Base-by-base conservation (phyloP, 1,140 invertebrate genomes). In the Orius insidiosus region DNA sequence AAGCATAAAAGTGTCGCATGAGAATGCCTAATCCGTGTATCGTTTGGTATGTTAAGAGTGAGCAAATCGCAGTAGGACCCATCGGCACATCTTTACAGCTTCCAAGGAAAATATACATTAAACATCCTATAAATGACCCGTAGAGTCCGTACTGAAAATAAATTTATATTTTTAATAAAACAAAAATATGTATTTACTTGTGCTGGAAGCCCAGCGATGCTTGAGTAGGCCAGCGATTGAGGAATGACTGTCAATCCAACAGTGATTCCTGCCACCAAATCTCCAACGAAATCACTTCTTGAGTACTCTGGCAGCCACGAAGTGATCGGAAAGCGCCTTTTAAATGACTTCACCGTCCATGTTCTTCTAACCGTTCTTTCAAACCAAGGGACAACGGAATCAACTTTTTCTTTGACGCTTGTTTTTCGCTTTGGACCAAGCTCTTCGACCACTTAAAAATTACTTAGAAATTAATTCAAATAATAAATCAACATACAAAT, bases 1-100 rank as follows among this genome's bases (percentile, higher is more conserved):
- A 95, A 80, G 46, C 75, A 76, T 2, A 94, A 65, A 3, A 93
- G 63, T 4, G 90, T 73, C 0, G 87, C 85, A 56, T 88, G 80
- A 50, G 74, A 68, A 7, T 74, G 62, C 0, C 78, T 2, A 65
- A 53, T 5, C 74, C 76, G 18, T 74, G 70, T 0, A 79, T 68
- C 9, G 77, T 70, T 59, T 86, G 80, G 58, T 71, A 81, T 1
- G 85, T 88, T 35, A 89, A 68, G 18, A 89, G 60, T 0, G 84
- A 79, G 43, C 81, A 75, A 34, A 89, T 85, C 15, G 86, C 85
- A 1, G 82, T 87, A 1, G 85, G 85, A 10, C 85, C 85, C 53
- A 88, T 72, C 1, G 87, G 87, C 31, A 93, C 78, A 58, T 90
- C 86, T 59, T 86, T 85, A 55, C 85, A 88, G 24, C 81, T 88